Evolutionary conservation across 2,888 invertebrate genomes (phyloP), one percentile per base, ranked within the genome.

Genomic region (Lissonota sp.): DNA sequence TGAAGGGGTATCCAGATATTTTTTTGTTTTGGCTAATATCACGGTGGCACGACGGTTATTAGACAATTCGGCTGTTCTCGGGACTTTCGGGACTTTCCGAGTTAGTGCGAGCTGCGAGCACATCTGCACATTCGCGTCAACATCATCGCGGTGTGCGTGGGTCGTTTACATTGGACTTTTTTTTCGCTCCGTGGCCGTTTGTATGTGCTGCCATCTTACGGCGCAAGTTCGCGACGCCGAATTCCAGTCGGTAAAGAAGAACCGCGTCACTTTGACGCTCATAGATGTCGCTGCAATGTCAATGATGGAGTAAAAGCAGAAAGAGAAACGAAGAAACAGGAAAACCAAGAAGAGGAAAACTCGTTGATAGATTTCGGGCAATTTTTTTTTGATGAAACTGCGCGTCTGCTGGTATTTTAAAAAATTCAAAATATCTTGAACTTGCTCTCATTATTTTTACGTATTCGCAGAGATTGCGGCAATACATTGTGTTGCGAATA

Each of bases 11-110:
- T 85, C 84, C 87, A 26, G 26, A 89, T 88, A 88, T 83, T 76
- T 75, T 84, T 88, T 90, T 91, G 89, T 91, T 90, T 87, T 90
- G 88, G 88, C 91, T 90, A 89, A 87, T 90, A 88, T 88, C 90
- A 90, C 90, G 90, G 86, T 87, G 85, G 26, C 26, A 26, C 26
- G 26, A 26, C 26, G 26, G 26, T 26, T 26, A 26, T 26, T 26
- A 86, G 85, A 79, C 87, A 86, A 87, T 88, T 90, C 90, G 89
- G 87, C 66, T 60, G 66, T 12, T 53, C 79, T 89, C 90, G 88
- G 80, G n/a, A 42, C 55, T 60, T 14, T 89, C 90, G 88, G 80
- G n/a, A 42, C 55, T 60, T 14, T 75, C 66, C 83, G 83, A 12
- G 7, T 26, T 1, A 12, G 7, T n/a, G n/a, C n/a, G n/a, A n/a